Base-by-base conservation (phyloP, 2,797 vertebrate species). In the Malacoraja senta region DNA sequence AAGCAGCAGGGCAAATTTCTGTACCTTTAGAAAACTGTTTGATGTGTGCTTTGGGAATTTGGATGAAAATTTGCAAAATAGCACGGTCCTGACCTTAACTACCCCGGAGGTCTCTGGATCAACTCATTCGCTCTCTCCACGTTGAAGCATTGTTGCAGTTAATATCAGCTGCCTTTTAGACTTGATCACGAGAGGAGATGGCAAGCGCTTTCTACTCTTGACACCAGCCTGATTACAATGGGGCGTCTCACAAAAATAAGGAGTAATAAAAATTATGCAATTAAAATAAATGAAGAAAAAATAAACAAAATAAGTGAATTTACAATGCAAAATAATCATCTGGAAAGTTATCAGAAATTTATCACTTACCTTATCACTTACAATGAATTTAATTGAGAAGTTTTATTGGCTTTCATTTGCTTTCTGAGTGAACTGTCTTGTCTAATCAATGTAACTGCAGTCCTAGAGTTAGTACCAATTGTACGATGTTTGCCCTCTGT, bases 1-100 rank as follows among this genome's bases (percentile, higher is more conserved):
- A 44, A 94, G 91, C 93, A 94, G 80, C 93, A n/a, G 72, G 93
- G 94, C 61, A 92, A 94, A 92, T 95, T 94, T 95, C 93, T 76
- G 19, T 8, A 63, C 32, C 93, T 94, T 94, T 94, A 93, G 93
- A 93, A 80, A 63, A 35, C 53, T 91, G 92, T 93, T 4, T 94
- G 93, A 93, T 94, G 93, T 93, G 86, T 24, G 95, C 93, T 84
- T n/a, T 68, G 94, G 68, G 68, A 94, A 44, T 32, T 44, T 93
- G 8, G 77, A 94, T 93, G 91, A 93, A 24, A 94, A 94, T 68
- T 65, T 88, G 63, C 61, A 68, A 88, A 88, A 35, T 88, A 15
- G 8, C 61, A 88, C 10, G 19, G n/a, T 29, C 93, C 94, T 38
- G 13, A 35, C 63, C 93, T 83, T 78, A 94, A 15, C 9, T 7